These are phyloP conservation scores for Brienomyrus longianalis DNA, from an alignment of 2,113 vertebrate species.

Conservation along the genomic window DNA sequence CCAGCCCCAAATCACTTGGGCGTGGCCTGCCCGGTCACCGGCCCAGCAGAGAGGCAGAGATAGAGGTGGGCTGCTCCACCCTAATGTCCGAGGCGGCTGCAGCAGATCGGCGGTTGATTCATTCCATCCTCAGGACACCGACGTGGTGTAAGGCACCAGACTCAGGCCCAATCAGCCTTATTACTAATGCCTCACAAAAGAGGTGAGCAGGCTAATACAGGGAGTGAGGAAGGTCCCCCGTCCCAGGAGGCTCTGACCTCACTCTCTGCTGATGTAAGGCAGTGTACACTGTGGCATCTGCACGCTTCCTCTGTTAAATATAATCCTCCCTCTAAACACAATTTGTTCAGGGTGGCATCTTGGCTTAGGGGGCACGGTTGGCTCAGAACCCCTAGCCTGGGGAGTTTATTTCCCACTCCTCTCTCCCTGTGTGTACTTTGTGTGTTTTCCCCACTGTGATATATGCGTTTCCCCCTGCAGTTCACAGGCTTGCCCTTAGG, in stretches of 20 bases:
- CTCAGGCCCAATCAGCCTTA: background rate
- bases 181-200: background rate
- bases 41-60: constrained; percentile 78
- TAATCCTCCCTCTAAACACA: background rate
- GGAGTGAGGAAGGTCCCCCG: background rate
- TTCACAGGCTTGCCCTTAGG: background rate
- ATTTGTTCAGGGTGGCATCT: background rate
- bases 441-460: background rate
- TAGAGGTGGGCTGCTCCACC: constrained; percentile 84
- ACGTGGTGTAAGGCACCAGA: background rate
- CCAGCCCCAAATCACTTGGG: constrained; percentile 76
- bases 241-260: background rate
- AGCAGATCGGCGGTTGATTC: background rate
- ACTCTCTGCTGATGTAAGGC: background rate
- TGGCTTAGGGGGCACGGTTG: background rate
- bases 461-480: background rate
- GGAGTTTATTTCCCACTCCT: background rate
- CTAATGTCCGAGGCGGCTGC: constrained; percentile 79
- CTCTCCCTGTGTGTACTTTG: background rate
- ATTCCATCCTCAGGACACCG: background rate
- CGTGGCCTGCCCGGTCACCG: constrained; percentile 79
- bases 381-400: background rate
- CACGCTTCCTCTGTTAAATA: background rate
- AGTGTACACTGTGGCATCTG: background rate
- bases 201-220: background rate